phyloP scores from a whole-genome alignment of 2,113 vertebrate genomes.

The Sigmodon hispidus region DNA sequence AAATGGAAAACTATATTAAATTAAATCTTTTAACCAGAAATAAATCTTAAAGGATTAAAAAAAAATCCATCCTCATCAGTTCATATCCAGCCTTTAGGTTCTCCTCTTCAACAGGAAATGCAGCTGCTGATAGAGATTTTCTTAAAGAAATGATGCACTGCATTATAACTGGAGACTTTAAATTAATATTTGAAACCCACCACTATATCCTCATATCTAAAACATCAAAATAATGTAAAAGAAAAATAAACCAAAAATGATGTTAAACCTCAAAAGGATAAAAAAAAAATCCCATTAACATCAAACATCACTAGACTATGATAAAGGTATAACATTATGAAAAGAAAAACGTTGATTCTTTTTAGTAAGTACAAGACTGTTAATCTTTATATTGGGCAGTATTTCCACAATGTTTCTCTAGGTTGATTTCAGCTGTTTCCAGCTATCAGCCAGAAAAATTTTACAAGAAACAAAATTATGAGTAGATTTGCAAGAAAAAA shows the following conservation, averaged over 20 bases:
- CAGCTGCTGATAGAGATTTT: neutral
- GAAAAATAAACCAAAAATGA: neutral
- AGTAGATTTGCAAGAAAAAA: neutral
- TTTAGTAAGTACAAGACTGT: neutral
- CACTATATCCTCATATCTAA: neutral
- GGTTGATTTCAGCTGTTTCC: neutral
- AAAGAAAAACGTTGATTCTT: neutral
- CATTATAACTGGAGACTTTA: neutral
- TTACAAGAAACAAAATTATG: neutral
- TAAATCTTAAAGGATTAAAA: conserved; percentile 31
- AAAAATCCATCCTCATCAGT: conserved; percentile 7
- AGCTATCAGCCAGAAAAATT: neutral
- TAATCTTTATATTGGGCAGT: neutral
- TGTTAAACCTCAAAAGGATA: neutral
- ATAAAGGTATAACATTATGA: neutral
- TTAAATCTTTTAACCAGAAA: conserved; percentile 36
- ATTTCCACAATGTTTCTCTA: neutral
- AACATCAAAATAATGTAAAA: neutral
- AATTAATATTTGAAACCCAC: conserved; percentile 31
- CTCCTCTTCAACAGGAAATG: neutral
- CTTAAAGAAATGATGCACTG: conserved; percentile 4
- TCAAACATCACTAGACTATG: neutral
- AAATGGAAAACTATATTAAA: neutral
- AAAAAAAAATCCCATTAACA: neutral
- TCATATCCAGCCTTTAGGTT: neutral